A percentile compares a stretch with the other conserved stretches of the same genome.
These are phyloP conservation scores for Geodia barretti DNA, from an alignment of 37 sponge, comb jelly and placozoan species.

Conservation along the genomic window DNA sequence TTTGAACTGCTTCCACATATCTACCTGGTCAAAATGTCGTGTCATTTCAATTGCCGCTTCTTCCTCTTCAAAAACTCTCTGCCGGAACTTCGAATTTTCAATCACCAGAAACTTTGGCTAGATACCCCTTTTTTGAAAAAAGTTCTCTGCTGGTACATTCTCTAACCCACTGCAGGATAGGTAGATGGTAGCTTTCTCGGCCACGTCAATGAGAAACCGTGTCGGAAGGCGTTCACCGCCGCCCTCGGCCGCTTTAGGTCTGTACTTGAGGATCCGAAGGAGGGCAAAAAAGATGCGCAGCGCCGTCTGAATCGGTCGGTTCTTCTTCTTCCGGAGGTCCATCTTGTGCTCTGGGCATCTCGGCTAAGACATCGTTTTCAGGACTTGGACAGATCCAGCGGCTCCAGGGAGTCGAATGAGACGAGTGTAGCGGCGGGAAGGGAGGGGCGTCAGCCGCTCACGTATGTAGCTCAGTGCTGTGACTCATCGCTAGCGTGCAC, in stretches of 20 bases:
- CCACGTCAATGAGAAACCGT: conserved; percentile 78
- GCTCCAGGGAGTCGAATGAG: conserved; percentile 90
- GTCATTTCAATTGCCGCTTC: conserved; percentile 71
- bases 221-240: conserved; percentile 72
- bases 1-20: conserved; percentile 89
- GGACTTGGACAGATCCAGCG: conserved; percentile 89
- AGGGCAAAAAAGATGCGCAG: conserved; percentile 86
- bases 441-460: conserved; percentile 82
- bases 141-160: conserved; percentile 50
- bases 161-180: conserved; percentile 84
- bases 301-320: conserved; percentile 92
- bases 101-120: conserved; percentile 85
- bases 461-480: conserved; percentile 85
- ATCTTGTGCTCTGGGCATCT: conserved; percentile 92
- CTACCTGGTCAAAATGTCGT: conserved; percentile 66
- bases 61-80: conserved; percentile 89
- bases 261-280: conserved; percentile 89
- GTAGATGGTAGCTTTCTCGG: conserved; percentile 80
- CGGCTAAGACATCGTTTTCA: conserved; percentile 95
- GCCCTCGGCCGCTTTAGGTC: conserved; percentile 55
- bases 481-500: conserved; percentile 60
- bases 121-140: conserved; percentile 87
- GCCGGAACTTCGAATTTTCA: conserved; percentile 91
- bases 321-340: conserved; percentile 93
- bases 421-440: conserved; percentile 79